A percentile compares a stretch with the other conserved stretches of the same genome.
phyloP scores from a whole-genome alignment of 2,113 vertebrate species.

The Tenrec ecaudatus region DNA sequence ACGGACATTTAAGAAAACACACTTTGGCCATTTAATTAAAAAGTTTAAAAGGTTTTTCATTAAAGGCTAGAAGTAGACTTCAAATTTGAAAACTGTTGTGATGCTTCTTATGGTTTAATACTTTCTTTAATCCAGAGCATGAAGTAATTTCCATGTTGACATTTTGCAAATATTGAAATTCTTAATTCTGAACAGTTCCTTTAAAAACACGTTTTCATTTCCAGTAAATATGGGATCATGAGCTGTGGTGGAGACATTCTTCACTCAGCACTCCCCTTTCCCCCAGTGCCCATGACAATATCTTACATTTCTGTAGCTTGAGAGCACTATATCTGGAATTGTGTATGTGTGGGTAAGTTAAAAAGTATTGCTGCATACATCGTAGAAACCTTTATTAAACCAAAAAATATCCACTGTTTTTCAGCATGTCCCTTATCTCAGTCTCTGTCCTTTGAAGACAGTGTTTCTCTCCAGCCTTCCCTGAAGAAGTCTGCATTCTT shows the following conservation, averaged over 20 bases:
- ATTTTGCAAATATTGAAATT: slow-evolving; percentile 40
- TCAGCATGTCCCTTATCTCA: no score
- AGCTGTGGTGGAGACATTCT: background rate
- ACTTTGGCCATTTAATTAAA: slow-evolving; percentile 41
- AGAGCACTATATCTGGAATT: background rate
- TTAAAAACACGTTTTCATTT: background rate
- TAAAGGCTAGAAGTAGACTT: background rate
- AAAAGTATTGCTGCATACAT: no score
- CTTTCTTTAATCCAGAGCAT: background rate
- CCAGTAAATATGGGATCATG: background rate
- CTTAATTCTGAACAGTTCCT: background rate
- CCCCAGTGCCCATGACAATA: background rate
- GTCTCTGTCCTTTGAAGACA: no score
- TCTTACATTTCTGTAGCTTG: background rate
- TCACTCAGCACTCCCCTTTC: background rate
- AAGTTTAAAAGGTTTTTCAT: background rate
- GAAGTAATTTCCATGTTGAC: slow-evolving; percentile 1
- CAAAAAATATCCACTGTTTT: no score
- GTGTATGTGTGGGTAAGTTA: no score
- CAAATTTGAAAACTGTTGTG: background rate
- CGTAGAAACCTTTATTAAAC: no score
- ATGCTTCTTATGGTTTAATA: background rate
- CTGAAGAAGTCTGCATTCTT: no score
- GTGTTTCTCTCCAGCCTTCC: no score
- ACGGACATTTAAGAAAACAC: slow-evolving; percentile 6